A percentile compares a stretch with the other conserved stretches of the same genome.
These are phyloP conservation scores for Chrysomallon squamiferum DNA, from an alignment of 1,140 invertebrate species.

Conservation along the genomic window DNA sequence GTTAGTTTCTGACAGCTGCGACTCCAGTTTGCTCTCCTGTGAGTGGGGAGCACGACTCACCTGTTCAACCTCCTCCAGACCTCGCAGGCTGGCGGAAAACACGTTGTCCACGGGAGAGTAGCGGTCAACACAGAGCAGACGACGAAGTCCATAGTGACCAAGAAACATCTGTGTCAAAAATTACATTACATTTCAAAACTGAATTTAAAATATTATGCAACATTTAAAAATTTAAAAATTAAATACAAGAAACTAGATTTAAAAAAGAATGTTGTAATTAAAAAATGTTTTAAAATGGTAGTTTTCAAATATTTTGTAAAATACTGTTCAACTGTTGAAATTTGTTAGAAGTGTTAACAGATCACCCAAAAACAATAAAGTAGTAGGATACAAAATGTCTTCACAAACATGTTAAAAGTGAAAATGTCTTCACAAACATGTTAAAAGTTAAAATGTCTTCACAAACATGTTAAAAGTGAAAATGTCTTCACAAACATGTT, in stretches of 20 bases:
- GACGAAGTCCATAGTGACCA: slow-evolving; percentile 16
- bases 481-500: too few species aligned
- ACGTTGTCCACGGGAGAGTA: slow-evolving; percentile 24
- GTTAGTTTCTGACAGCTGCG: slow-evolving; percentile 9
- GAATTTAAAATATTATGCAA: neutral
- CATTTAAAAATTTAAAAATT: neutral
- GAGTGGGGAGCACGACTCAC: neutral
- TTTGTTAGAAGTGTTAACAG: too few species aligned
- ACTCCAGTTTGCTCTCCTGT: neutral
- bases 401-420: too few species aligned
- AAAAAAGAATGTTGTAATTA: neutral
- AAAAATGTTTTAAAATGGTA: neutral
- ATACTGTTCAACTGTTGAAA: neutral
- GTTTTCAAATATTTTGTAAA: neutral
- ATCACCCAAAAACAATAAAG: too few species aligned
- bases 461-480: too few species aligned
- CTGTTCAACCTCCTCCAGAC: neutral
- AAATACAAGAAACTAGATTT: neutral
- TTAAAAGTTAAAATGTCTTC: too few species aligned
- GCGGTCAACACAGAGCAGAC: slow-evolving; percentile 25
- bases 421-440: too few species aligned
- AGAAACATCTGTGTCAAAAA: slow-evolving; percentile 18
- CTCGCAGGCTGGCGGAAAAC: slow-evolving; percentile 10
- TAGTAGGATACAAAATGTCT: too few species aligned
- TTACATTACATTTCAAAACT: neutral